phyloP scores from a whole-genome alignment of 1,140 invertebrate species.

The Oryctes rhinoceros region DNA sequence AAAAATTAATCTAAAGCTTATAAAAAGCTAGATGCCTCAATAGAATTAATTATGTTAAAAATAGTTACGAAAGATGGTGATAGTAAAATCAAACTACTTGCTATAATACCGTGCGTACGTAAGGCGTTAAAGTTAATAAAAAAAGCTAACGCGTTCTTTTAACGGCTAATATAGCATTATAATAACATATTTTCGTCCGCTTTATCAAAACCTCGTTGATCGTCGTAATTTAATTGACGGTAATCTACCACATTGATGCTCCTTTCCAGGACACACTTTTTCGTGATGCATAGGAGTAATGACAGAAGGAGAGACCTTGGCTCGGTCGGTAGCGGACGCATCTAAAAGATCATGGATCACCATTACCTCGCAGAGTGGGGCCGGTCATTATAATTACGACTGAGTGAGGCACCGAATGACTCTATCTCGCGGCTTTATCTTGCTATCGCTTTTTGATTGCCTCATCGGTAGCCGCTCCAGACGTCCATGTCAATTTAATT shows the following conservation, averaged over 20 bases:
- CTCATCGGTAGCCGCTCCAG: constrained; percentile 29
- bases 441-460: constrained; percentile 39
- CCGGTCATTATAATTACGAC: constrained; percentile 38
- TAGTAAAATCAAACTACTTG: too few species aligned
- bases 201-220: neutral
- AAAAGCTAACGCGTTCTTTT: too few species aligned
- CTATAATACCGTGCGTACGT: too few species aligned
- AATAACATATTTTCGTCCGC: neutral
- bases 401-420: constrained; percentile 37
- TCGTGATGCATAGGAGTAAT: constrained; percentile 1
- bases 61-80: too few species aligned
- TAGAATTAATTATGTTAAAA: too few species aligned
- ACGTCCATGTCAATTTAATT: constrained; percentile 41
- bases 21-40: too few species aligned
- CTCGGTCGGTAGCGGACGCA: constrained; percentile 14
- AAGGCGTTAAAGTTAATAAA: too few species aligned
- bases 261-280: neutral
- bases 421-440: constrained; percentile 37
- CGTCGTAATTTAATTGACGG: constrained; percentile 16
- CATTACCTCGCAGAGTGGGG: constrained; percentile 38
- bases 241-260: neutral
- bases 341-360: constrained; percentile 29
- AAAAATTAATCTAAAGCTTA: too few species aligned
- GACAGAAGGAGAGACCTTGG: neutral
- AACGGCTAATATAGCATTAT: too few species aligned